Evolutionary conservation across 2,113 vertebrate genomes (phyloP), one percentile per base, ranked within the genome.

Genomic region (Xiphophorus couchianus): DNA sequence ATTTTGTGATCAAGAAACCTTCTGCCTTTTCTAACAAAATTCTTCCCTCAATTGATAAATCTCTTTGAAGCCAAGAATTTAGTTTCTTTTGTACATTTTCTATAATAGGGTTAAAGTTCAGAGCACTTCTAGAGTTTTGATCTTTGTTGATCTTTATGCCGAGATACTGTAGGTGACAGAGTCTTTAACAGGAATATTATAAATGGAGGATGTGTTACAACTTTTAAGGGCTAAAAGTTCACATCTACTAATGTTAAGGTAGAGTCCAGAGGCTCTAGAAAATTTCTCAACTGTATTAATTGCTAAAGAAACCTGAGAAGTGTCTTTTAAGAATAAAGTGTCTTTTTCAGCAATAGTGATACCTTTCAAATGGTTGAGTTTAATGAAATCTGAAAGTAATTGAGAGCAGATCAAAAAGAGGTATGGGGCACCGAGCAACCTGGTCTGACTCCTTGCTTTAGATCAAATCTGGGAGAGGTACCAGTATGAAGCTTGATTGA

Each of bases 1-100:
- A 1, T 54, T 54, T 54, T 30, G 51, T 54, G 22, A 54, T 54
- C 51, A 54, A 54, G 51, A 54, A n/a, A 54, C 14, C 29, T 31
- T 63, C 12, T 63, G 28, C 62, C 31, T 63, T 63, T 2, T 11
- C 12, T 63, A 63, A 19, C 14, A 63, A 63, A 14, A 31, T 15
- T 63, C 62, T 63, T 31, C 62, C 62, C 11, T 30, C 6, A 7
- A 64, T 33, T 33, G 62, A 33, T 64, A 64, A 33, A 31, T 64
- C 62, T 11, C 62, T 64, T 33, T 64, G 62, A 22, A 64, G 62
- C 29, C 62, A 64, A 19, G 62, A 65, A 65, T 35, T 65, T 5
- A 65, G 17, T 25, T 35, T 65, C 33, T 65, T 22, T 22, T 25
- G 62, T 25, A 65, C 62, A 10, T 35, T 65, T 35, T 10, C 19